Percentiles rank a stretch among this genome's conserved stretches.
Conservation (phyloP, 2,797 vertebrate species). For the Xenopus petersii region DNA sequence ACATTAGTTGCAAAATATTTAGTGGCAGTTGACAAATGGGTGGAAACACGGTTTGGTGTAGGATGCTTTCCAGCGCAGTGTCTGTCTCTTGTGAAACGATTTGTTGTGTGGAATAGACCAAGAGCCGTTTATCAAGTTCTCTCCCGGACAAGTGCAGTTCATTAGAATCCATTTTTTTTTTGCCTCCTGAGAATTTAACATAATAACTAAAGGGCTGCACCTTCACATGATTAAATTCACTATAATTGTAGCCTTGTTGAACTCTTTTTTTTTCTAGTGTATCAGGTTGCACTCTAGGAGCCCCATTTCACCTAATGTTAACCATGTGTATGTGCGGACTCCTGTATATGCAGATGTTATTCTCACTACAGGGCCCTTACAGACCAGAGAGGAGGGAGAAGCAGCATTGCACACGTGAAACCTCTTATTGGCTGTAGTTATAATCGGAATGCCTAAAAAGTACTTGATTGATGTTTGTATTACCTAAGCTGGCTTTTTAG, state of each 20-base stretch:
- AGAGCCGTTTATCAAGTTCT: not conserved
- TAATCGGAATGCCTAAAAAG: not conserved
- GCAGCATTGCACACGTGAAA: constrained; percentile 15
- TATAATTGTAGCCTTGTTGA: constrained; percentile 45
- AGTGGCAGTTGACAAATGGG: too few relatives aligned
- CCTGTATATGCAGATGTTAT: constrained; percentile 45
- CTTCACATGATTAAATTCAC: constrained; percentile 28
- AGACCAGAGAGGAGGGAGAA: constrained; percentile 25
- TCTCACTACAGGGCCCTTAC: constrained; percentile 23
- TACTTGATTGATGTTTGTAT: not conserved
- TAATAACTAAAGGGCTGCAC: constrained; percentile 22
- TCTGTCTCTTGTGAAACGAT: too few relatives aligned
- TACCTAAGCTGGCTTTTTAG: not conserved
- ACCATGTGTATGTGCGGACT: constrained; percentile 47
- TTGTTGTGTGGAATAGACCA: too few relatives aligned
- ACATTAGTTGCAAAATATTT: too few relatives aligned
- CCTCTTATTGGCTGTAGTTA: constrained; percentile 19
- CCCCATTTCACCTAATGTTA: constrained; percentile 45
- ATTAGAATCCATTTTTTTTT: constrained; percentile 17
- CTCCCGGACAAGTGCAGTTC: constrained; percentile 9
- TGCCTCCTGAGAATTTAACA: constrained; percentile 17
- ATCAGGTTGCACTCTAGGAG: constrained; percentile 40
- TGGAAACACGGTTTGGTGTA: constrained; percentile 2
- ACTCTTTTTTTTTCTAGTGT: constrained; percentile 25
- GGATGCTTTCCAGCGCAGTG: not conserved